Percentiles rank a stretch among this genome's conserved stretches.
phyloP scores from a whole-genome alignment of 2,113 vertebrate genomes.

The Sylvia atricapilla region DNA sequence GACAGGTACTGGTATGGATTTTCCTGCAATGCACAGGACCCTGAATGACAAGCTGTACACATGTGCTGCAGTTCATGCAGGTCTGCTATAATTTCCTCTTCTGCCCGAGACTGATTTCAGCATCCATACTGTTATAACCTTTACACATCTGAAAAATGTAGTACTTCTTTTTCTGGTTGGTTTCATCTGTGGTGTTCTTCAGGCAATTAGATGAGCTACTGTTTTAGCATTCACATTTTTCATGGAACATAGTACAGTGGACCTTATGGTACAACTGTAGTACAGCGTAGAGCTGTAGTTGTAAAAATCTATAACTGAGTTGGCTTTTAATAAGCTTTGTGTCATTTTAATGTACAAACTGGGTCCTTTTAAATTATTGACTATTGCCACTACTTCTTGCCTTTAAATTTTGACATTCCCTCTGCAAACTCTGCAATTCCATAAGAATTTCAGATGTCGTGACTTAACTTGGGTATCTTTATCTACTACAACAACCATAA shows the following conservation, averaged over 20 bases:
- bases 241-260: rapidly evolving
- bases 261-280: not conserved
- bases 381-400: not conserved
- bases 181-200: not conserved
- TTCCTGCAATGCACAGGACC: not conserved
- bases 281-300: not conserved
- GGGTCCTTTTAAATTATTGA: not conserved
- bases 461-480: not conserved
- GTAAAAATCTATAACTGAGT: not conserved
- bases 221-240: not conserved
- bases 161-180: not conserved
- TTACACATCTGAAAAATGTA: not conserved
- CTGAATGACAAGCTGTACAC: rapidly evolving
- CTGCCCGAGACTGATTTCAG: not conserved
- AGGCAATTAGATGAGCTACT: not conserved
- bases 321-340: not conserved
- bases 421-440: not conserved
- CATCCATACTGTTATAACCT: not conserved
- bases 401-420: not conserved
- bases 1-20: not conserved
- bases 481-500: not conserved
- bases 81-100: not conserved
- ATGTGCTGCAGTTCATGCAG: not conserved
- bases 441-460: not conserved
- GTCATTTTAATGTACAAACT: not conserved